These are phyloP conservation scores for Pseudomugil gertrudae DNA, from an alignment of 2,797 vertebrate genomes.

Conservation along the genomic window DNA sequence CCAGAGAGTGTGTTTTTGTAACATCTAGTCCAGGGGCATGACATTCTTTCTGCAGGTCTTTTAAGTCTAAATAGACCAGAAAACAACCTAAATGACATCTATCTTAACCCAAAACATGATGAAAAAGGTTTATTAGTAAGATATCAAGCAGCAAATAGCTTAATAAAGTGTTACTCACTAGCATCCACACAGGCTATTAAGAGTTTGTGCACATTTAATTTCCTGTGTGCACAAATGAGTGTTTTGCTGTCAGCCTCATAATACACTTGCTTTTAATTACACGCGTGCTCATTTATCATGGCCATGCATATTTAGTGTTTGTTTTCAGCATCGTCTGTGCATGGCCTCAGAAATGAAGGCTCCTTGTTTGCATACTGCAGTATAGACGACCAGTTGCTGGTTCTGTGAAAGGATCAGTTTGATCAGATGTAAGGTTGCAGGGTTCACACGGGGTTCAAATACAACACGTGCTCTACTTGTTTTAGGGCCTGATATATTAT, in stretches of 20 bases:
- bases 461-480: neutral
- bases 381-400: neutral
- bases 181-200: neutral
- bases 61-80: conserved; percentile 45
- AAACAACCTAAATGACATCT: conserved; percentile 24
- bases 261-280: neutral
- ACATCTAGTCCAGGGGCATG: conserved; percentile 16
- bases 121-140: conserved; percentile 8
- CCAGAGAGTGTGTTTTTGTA: neutral
- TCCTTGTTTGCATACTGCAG: neutral
- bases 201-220: neutral
- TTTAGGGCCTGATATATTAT: neutral
- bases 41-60: conserved; percentile 6
- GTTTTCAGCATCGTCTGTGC: neutral
- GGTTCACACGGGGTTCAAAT: neutral
- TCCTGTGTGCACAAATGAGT: neutral
- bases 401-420: neutral
- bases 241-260: neutral
- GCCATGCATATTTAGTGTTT: neutral
- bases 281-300: neutral
- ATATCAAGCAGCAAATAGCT: neutral
- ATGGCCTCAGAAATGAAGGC: neutral
- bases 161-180: neutral
- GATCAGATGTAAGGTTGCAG: neutral
- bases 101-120: conserved; percentile 13